phyloP scores from a whole-genome alignment of 2,888 invertebrate species.

The Lycophotia porphyrea region DNA sequence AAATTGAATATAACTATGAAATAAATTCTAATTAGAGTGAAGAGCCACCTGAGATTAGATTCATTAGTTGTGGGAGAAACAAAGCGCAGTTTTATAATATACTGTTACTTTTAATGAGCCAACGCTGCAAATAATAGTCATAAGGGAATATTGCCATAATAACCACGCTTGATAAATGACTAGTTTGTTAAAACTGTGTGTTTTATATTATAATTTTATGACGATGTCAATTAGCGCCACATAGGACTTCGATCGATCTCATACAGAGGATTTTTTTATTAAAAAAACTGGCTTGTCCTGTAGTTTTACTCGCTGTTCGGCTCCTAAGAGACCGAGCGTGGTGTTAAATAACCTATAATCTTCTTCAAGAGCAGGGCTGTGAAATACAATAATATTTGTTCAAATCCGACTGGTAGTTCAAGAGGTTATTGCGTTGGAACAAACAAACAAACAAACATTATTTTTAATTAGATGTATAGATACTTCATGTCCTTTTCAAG shows the following conservation, averaged over 20 bases:
- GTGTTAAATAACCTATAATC: background rate
- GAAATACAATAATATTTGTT: background rate
- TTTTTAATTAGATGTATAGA: background rate
- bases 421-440: background rate
- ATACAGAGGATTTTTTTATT: background rate
- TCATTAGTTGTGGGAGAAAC: slow-evolving; percentile 5
- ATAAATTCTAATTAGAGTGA: slow-evolving; percentile 36
- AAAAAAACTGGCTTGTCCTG: background rate
- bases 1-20: slow-evolving; percentile 13
- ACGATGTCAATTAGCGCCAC: background rate
- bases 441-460: background rate
- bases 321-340: background rate
- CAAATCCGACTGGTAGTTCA: rapidly evolving
- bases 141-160: background rate
- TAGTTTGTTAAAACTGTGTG: background rate
- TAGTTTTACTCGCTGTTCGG: background rate
- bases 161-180: background rate
- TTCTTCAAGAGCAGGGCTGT: background rate
- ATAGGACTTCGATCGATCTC: background rate
- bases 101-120: background rate
- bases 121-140: background rate
- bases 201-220: background rate
- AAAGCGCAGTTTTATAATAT: slow-evolving; percentile 10
- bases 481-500: background rate
- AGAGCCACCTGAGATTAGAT: slow-evolving; percentile 42